Evolutionary conservation across 2,113 vertebrate genomes (phyloP).

Genomic region (Meriones unguiculatus): DNA sequence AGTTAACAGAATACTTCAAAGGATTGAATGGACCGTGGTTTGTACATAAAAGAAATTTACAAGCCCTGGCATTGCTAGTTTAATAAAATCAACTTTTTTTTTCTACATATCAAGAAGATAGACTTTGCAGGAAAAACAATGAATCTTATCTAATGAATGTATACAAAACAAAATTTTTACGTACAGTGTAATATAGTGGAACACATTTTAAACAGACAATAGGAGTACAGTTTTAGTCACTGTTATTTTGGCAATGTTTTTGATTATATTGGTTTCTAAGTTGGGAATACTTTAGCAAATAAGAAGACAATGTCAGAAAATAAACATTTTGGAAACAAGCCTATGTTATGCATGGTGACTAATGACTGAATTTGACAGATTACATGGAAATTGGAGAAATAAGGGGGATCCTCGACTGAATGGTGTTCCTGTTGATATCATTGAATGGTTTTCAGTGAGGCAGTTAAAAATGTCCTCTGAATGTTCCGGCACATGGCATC

Average conservation of each 20-base stretch:
- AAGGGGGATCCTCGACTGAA: not conserved
- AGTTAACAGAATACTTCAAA: slow-evolving; percentile 18
- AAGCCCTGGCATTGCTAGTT: not conserved
- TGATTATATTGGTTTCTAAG: not conserved
- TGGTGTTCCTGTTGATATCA: not conserved
- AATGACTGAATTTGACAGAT: not conserved
- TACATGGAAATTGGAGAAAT: not conserved
- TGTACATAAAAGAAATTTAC: not conserved
- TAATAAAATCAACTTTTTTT: slow-evolving; percentile 40
- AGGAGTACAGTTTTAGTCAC: not conserved
- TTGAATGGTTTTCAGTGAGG: not conserved
- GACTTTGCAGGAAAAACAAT: not conserved
- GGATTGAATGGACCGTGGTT: not conserved
- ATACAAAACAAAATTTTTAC: not conserved
- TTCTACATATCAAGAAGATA: not conserved
- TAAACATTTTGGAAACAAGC: not conserved
- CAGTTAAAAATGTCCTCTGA: not conserved
- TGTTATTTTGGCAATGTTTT: not conserved
- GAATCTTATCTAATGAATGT: not conserved
- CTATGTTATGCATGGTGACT: not conserved
- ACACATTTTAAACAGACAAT: not conserved
- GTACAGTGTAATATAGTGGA: not conserved
- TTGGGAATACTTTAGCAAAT: not conserved
- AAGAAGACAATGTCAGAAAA: not conserved
- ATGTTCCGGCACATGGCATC: not conserved